phyloP scores from a whole-genome alignment of 1,140 invertebrate genomes.

The Pseudomyrmex gracilis region DNA sequence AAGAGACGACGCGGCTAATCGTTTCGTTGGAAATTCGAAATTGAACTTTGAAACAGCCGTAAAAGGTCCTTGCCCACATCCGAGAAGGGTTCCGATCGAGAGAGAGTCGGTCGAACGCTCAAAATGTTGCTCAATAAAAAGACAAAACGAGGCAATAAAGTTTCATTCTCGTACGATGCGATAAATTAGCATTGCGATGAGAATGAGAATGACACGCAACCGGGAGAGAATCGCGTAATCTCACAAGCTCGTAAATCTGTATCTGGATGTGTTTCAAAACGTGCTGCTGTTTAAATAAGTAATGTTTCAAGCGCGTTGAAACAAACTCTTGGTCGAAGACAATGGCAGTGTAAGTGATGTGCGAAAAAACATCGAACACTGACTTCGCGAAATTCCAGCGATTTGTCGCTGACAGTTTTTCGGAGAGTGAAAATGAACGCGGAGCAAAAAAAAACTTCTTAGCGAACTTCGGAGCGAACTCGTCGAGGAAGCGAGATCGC shows the following conservation, averaged over 20 bases:
- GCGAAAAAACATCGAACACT: neutral
- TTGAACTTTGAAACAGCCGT: slow-evolving; percentile 30
- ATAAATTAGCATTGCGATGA: neutral
- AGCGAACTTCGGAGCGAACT: slow-evolving; percentile 7
- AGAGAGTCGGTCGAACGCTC: slow-evolving; percentile 2
- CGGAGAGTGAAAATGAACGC: slow-evolving; percentile 1
- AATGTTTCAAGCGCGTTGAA: neutral
- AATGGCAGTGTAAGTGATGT: neutral
- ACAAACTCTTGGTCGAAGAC: neutral
- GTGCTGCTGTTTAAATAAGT: neutral
- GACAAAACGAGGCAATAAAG: slow-evolving; percentile 24
- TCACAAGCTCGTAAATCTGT: neutral
- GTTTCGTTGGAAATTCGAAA: slow-evolving; percentile 23
- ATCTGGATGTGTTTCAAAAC: neutral
- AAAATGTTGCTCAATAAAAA: slow-evolving; percentile 45
- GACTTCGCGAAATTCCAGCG: neutral
- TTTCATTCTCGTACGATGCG: slow-evolving; percentile 18
- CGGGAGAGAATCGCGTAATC: neutral
- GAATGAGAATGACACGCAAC: slow-evolving; percentile 15
- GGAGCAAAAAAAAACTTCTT: neutral
- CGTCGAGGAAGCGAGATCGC: slow-evolving; percentile 9
- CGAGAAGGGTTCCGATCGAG: slow-evolving; percentile 38
- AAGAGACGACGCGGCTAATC: slow-evolving; percentile 12
- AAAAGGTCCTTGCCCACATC: slow-evolving; percentile 32
- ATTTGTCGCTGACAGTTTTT: neutral